phyloP scores from a whole-genome alignment of 2,113 vertebrate genomes.

The Microtus montanus region DNA sequence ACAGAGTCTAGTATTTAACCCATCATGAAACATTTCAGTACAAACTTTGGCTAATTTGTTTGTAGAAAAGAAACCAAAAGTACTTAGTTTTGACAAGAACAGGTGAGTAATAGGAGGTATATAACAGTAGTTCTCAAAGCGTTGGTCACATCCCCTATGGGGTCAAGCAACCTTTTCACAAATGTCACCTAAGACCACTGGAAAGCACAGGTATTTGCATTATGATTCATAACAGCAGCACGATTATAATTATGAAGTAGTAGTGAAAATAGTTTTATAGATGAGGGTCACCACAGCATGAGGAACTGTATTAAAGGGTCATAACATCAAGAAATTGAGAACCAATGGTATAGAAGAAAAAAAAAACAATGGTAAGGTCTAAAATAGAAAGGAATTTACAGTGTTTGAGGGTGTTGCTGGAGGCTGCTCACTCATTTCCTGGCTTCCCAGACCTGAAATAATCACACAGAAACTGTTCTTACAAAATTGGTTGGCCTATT shows the following conservation, averaged over 20 bases:
- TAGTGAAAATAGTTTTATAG: background rate
- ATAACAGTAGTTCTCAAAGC: background rate
- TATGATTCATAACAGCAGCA: background rate
- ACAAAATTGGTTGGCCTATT: too few species aligned
- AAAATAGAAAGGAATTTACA: conserved; percentile 1
- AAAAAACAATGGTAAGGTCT: background rate
- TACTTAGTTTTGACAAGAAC: background rate
- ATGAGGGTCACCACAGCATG: background rate
- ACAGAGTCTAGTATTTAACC: background rate
- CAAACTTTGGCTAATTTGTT: background rate
- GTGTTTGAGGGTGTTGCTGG: background rate
- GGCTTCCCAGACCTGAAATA: too few species aligned
- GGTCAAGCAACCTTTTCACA: too few species aligned
- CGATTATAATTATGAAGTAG: background rate
- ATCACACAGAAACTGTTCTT: too few species aligned
- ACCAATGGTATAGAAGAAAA: background rate
- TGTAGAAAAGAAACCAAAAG: background rate
- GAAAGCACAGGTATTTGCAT: background rate
- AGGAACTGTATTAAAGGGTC: background rate
- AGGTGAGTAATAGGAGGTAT: background rate
- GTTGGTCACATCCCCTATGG: background rate
- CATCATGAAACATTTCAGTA: background rate
- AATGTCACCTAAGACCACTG: too few species aligned
- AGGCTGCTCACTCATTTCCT: too few species aligned
- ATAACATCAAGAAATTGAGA: background rate